Conservation (phyloP, 2,113 vertebrate genomes). For the Apteryx mantelli region DNA sequence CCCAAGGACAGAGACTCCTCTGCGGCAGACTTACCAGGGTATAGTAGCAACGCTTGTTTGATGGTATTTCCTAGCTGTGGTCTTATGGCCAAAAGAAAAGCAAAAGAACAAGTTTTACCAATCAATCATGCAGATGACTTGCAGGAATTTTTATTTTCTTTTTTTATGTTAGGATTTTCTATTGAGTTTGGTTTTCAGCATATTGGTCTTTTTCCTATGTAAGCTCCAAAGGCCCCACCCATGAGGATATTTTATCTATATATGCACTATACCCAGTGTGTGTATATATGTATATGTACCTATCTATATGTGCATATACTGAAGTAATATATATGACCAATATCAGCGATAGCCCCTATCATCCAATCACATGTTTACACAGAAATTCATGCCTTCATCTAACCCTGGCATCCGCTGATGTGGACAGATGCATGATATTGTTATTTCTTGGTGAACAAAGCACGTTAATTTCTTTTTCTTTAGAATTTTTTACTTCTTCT, state of each 20-base stretch:
- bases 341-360: conserved; percentile 84
- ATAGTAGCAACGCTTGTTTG: background rate
- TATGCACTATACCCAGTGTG: conserved; percentile 5
- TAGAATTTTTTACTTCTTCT: conserved; percentile 58
- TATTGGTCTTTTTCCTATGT: conserved; percentile 33
- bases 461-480: conserved; percentile 77
- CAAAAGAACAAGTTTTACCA: conserved; percentile 49
- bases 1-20: background rate
- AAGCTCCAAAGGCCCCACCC: conserved; percentile 16
- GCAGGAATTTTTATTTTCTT: background rate
- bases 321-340: conserved; percentile 73
- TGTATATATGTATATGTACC: conserved; percentile 40
- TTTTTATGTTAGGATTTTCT: conserved; percentile 9
- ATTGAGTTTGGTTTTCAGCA: conserved; percentile 28
- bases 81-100: background rate
- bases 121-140: conserved; percentile 37
- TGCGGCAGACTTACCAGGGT: fast-evolving
- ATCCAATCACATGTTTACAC: conserved; percentile 91
- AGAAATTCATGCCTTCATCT: conserved; percentile 94
- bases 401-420: conserved; percentile 82
- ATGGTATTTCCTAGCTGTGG: conserved; percentile 68
- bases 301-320: background rate
- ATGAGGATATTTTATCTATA: conserved; percentile 41
- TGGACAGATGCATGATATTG: conserved; percentile 83
- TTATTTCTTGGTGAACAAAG: conserved; percentile 74